These are phyloP conservation scores for Cryptus viduatorius DNA, from an alignment of 2,888 invertebrate species.

Conservation along the genomic window DNA sequence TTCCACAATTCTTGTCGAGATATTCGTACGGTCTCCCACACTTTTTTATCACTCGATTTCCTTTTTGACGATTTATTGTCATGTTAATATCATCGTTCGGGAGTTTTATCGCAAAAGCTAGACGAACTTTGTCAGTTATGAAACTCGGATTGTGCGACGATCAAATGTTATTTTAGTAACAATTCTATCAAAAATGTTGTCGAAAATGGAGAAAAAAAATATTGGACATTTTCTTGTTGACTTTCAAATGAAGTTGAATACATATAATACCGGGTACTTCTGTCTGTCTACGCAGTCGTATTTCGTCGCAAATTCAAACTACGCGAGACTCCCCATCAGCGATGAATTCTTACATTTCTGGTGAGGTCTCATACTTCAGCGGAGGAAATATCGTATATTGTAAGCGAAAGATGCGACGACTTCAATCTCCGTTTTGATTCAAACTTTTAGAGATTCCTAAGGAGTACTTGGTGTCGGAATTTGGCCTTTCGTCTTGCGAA, in stretches of 20 bases:
- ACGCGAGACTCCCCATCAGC: neutral
- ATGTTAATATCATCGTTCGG: neutral
- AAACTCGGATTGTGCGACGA: no score
- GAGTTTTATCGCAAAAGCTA: no score
- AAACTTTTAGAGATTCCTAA: neutral
- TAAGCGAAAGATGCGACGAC: neutral
- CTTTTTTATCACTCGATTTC: no score
- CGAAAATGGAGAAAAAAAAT: no score
- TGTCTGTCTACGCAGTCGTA: neutral
- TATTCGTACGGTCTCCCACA: neutral
- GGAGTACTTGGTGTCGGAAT: neutral
- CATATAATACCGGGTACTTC: no score
- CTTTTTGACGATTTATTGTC: neutral
- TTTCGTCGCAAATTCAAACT: neutral
- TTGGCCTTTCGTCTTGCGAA: neutral
- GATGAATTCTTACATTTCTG: neutral
- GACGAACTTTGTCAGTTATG: no score
- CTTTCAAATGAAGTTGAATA: no score
- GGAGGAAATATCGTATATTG: neutral
- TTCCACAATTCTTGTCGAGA: neutral
- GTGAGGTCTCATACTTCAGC: neutral
- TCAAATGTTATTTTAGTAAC: no score
- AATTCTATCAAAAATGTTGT: no score
- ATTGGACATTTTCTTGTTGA: no score
- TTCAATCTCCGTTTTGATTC: constrained; percentile 3